phyloP scores from a whole-genome alignment of 2,113 vertebrate species.

The Danionella cerebrum region DNA sequence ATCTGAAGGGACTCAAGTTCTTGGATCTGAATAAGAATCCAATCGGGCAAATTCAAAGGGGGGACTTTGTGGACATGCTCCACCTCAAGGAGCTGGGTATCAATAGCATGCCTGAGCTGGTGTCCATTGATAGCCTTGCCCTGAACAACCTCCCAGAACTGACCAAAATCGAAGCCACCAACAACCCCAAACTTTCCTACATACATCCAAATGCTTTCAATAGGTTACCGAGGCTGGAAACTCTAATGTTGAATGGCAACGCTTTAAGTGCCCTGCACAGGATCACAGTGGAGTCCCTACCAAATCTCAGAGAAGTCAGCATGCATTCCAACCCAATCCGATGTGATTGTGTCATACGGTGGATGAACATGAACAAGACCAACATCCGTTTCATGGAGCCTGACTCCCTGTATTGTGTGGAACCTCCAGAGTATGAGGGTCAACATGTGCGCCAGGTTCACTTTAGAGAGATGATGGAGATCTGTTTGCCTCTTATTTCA shows the following conservation, averaged over 20 bases:
- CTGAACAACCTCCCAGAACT: conserved; percentile 93
- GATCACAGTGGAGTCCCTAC: conserved; percentile 86
- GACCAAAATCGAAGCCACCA: conserved; percentile 98
- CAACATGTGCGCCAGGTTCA: conserved; percentile 92
- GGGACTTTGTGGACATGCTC: conserved; percentile 94
- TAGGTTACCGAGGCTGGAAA: conserved; percentile 87
- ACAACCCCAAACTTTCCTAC: conserved; percentile 93
- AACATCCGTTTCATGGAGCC: conserved; percentile 94
- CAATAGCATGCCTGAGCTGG: conserved; percentile 95
- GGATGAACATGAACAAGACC: conserved; percentile 98
- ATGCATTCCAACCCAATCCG: conserved; percentile 96
- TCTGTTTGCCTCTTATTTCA: conserved; percentile 91
- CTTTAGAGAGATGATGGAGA: conserved; percentile 97
- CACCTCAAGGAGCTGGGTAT: conserved; percentile 94
- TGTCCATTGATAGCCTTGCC: conserved; percentile 93
- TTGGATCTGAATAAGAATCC: conserved; percentile 98
- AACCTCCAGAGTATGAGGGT: conserved; percentile 92
- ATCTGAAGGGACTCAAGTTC: conserved; percentile 87
- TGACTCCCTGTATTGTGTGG: conserved; percentile 87
- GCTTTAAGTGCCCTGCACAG: conserved; percentile 90
- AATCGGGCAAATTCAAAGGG: conserved; percentile 84
- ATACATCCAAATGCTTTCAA: conserved; percentile 95
- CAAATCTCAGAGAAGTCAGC: conserved; percentile 90
- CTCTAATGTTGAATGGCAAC: conserved; percentile 92
- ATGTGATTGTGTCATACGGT: conserved; percentile 95